Conservation (phyloP, 1,140 invertebrate genomes). For the Drosophila nigrodunni region DNA sequence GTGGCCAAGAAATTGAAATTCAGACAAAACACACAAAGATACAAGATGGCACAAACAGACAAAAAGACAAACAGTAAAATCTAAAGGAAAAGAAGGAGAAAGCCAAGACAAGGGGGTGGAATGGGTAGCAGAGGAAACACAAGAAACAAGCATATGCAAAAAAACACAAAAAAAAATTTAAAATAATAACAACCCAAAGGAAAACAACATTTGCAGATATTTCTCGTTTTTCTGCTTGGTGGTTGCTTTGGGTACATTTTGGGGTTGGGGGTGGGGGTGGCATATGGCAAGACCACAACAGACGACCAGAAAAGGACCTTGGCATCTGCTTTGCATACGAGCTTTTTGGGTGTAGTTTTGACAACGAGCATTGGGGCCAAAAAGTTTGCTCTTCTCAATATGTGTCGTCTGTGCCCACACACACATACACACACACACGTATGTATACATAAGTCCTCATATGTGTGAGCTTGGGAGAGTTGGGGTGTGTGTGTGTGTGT, state of each 20-base stretch:
- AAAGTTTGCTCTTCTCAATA: conserved; percentile 30
- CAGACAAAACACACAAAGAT: not conserved
- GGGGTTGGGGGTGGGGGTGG: not conserved
- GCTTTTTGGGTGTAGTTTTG: conserved; percentile 75
- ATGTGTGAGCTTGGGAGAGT: conserved; percentile 26
- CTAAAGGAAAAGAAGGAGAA: too few species aligned
- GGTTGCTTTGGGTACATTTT: conserved; percentile 26
- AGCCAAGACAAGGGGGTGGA: not conserved
- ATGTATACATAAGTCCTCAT: conserved; percentile 13
- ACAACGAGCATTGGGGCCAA: conserved; percentile 68
- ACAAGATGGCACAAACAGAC: conserved; percentile 26
- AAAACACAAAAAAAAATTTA: conserved; percentile 47
- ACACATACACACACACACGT: not conserved
- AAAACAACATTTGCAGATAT: conserved; percentile 82
- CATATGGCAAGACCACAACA: conserved; percentile 33
- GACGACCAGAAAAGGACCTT: conserved; percentile 65
- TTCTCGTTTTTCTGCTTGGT: conserved; percentile 45
- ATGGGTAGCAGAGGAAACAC: not conserved
- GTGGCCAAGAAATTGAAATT: conserved; percentile 14
- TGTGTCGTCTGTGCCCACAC: conserved; percentile 4
- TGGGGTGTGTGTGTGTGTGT: conserved; percentile 57
- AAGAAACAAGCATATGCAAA: conserved; percentile 51
- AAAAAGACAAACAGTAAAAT: conserved; percentile 17
- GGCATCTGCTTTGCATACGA: conserved; percentile 71
- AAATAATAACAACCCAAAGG: conserved; percentile 83